A percentile compares a stretch with the other conserved stretches of the same genome.
Conservation (phyloP, 2,113 vertebrate genomes). For the Platichthys stellatus region DNA sequence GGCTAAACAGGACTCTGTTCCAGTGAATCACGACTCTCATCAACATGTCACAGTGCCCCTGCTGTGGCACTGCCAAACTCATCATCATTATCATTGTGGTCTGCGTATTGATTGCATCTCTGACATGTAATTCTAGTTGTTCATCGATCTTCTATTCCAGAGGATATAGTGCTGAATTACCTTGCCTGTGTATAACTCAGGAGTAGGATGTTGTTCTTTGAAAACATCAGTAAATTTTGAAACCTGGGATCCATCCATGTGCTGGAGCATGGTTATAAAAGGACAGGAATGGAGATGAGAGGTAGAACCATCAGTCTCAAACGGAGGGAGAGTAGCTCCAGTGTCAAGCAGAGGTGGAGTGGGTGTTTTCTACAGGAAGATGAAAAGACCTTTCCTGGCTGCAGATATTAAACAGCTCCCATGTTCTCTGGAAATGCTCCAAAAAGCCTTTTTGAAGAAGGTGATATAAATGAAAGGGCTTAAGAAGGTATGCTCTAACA, state of each 20-base stretch:
- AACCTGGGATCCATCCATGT: conserved; percentile 14
- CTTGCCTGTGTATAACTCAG: not conserved
- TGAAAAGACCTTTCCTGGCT: conserved; percentile 51
- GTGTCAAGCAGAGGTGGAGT: conserved; percentile 57
- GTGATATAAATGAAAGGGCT: conserved; percentile 35
- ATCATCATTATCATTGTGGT: conserved; percentile 17
- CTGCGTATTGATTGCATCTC: conserved; percentile 25
- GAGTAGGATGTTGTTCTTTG: not conserved
- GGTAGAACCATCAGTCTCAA: conserved; percentile 33
- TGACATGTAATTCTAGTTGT: conserved; percentile 42
- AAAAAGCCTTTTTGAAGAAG: conserved; percentile 49
- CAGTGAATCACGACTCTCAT: not conserved
- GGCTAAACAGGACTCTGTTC: conserved; percentile 27
- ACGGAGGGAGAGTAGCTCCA: conserved; percentile 14
- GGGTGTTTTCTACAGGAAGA: conserved; percentile 47
- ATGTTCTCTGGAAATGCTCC: conserved; percentile 49
- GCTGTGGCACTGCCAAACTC: conserved; percentile 28
- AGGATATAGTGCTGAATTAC: conserved; percentile 8
- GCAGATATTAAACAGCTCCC: conserved; percentile 39
- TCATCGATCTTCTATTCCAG: conserved; percentile 35
- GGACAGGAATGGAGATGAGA: conserved; percentile 41
- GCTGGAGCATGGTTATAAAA: conserved; percentile 24
- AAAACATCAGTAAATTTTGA: conserved; percentile 18
- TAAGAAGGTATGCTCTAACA: conserved; percentile 19
- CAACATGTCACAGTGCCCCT: conserved; percentile 11